Percentiles rank a stretch among this genome's conserved stretches.
Conservation (phyloP, 2,888 invertebrate genomes). For the Acronicta psi region DNA sequence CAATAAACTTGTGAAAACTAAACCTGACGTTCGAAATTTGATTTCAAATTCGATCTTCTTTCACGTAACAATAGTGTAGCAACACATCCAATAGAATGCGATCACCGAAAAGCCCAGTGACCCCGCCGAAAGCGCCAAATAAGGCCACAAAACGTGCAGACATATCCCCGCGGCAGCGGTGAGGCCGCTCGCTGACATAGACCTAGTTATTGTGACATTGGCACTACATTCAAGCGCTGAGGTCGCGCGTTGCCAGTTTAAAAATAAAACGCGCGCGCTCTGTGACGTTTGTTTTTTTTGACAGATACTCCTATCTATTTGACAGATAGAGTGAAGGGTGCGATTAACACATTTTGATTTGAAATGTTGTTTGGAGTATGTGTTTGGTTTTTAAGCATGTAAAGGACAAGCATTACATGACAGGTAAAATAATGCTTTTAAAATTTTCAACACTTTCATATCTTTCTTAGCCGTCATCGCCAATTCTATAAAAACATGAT, state of each 20-base stretch:
- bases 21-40: constrained; percentile 1
- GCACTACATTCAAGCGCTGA: constrained; percentile 87
- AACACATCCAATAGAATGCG: constrained; percentile 32
- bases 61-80: constrained; percentile 42
- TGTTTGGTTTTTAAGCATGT: constrained; percentile 18
- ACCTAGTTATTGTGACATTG: constrained; percentile 87
- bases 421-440: too few species aligned
- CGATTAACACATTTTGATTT: constrained; percentile 21
- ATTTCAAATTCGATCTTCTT: constrained; percentile 2
- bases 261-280: constrained; percentile 79
- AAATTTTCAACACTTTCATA: too few species aligned
- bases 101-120: constrained; percentile 62
- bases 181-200: constrained; percentile 86
- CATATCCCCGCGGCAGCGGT: constrained; percentile 65
- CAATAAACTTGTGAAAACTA: too few species aligned
- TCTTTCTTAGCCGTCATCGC: too few species aligned
- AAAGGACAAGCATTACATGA: background rate
- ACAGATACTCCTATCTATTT: constrained; percentile 59
- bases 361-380: constrained; percentile 7
- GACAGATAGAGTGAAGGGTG: constrained; percentile 58
- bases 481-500: too few species aligned
- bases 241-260: constrained; percentile 83
- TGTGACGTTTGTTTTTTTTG: constrained; percentile 67
- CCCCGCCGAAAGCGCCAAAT: constrained; percentile 69
- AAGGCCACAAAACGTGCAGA: constrained; percentile 69